A percentile compares a stretch with the other conserved stretches of the same genome.
Conservation (phyloP, 2,113 vertebrate genomes). For the Muscicapa adusta region DNA sequence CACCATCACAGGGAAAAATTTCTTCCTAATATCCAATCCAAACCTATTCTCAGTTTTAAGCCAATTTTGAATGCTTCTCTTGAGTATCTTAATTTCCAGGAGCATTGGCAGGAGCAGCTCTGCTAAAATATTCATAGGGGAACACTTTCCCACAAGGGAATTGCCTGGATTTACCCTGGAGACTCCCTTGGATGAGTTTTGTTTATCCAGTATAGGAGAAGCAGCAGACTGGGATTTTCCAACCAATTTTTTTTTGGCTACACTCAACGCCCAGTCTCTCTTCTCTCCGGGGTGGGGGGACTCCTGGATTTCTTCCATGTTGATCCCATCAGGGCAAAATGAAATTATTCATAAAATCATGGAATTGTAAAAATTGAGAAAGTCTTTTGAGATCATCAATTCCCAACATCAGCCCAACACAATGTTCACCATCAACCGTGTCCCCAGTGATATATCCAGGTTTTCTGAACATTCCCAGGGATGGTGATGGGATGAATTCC, state of each 20-base stretch:
- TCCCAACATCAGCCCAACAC: rapidly evolving
- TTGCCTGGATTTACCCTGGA: neutral
- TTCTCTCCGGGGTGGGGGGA: neutral
- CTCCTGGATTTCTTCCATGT: neutral
- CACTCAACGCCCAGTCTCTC: neutral
- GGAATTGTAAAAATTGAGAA: neutral
- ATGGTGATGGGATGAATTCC: neutral
- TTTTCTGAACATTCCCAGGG: neutral
- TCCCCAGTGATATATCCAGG: rapidly evolving
- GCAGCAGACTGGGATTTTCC: neutral
- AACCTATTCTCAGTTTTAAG: neutral
- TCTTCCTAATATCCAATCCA: neutral
- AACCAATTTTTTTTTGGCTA: no score
- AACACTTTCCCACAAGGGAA: neutral
- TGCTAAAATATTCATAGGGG: neutral
- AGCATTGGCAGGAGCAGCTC: neutral
- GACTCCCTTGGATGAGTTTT: neutral
- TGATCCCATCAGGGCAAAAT: neutral
- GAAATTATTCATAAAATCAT: neutral
- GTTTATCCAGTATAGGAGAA: neutral
- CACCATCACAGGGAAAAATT: neutral
- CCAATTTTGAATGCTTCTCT: neutral
- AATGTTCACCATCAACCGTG: rapidly evolving
- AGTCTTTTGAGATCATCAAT: neutral
- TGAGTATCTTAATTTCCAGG: neutral